phyloP scores from a whole-genome alignment of 2,797 vertebrate genomes.

The Babyrousa celebensis region DNA sequence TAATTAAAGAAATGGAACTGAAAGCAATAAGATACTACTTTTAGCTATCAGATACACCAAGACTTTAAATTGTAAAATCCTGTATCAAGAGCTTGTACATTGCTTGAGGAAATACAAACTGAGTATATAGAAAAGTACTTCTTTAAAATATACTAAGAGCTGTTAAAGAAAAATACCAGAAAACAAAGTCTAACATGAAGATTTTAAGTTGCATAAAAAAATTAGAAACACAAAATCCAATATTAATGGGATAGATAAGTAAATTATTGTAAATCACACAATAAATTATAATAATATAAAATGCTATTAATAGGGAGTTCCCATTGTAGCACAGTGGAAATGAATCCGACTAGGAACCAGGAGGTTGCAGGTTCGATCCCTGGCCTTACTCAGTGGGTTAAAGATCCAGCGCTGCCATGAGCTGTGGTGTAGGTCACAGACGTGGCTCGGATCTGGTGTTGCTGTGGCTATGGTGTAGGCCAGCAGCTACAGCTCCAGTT shows the following conservation, averaged over 20 bases:
- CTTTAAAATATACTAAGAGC: not conserved
- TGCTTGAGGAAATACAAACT: not conserved
- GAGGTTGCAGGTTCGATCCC: too few species aligned
- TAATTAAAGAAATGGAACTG: conserved; percentile 32
- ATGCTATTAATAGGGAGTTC: too few species aligned
- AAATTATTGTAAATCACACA: not conserved
- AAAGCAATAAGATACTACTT: conserved; percentile 15
- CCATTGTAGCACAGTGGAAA: too few species aligned
- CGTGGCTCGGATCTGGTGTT: too few species aligned
- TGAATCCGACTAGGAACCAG: too few species aligned
- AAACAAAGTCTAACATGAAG: conserved; percentile 17
- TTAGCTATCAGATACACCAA: not conserved
- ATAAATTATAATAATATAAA: not conserved
- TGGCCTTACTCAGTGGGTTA: too few species aligned
- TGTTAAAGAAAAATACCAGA: conserved; percentile 7
- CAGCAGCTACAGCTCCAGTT: too few species aligned
- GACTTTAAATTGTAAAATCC: not conserved
- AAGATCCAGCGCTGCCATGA: too few species aligned
- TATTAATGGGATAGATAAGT: not conserved
- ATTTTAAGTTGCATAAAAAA: not conserved
- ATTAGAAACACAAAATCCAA: not conserved
- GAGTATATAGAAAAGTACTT: not conserved
- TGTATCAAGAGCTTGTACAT: too few species aligned
- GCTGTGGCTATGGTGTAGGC: too few species aligned
- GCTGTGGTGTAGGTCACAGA: too few species aligned